A percentile compares a stretch with the other conserved stretches of the same genome.
Evolutionary conservation across 2,888 invertebrate species (phyloP).

Genomic region (Thalpophila matura): DNA sequence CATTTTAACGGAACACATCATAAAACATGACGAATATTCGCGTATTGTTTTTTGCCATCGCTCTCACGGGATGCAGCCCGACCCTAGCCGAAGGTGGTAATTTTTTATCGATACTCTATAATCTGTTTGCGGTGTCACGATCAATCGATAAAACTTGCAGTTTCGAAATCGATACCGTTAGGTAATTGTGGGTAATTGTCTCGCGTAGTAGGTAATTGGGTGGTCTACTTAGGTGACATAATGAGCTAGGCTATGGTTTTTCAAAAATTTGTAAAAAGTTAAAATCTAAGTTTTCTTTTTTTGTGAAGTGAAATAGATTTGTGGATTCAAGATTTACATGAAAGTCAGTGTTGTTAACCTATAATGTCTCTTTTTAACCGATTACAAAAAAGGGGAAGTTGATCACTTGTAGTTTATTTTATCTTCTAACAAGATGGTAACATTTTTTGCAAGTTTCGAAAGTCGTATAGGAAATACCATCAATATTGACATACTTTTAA

Average conservation of each 20-base stretch:
- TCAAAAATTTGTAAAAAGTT: slow-evolving; percentile 5
- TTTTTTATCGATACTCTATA: slow-evolving; percentile 69
- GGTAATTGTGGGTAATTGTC: slow-evolving; percentile 65
- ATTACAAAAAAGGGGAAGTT: too few species aligned
- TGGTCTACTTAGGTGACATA: slow-evolving; percentile 19
- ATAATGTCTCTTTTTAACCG: not conserved
- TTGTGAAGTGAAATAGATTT: not conserved
- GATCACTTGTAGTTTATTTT: too few species aligned
- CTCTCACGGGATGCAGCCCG: slow-evolving; percentile 67
- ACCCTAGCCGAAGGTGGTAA: slow-evolving; percentile 80
- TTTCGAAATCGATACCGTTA: slow-evolving; percentile 68
- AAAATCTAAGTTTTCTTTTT: not conserved
- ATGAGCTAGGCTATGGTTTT: slow-evolving; percentile 9
- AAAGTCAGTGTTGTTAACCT: not conserved
- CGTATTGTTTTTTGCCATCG: slow-evolving; percentile 69
- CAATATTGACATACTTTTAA: slow-evolving; percentile 22
- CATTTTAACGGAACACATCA: slow-evolving; percentile 70
- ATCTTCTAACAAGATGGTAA: not conserved
- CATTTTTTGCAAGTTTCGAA: slow-evolving; percentile 17
- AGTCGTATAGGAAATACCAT: slow-evolving; percentile 2
- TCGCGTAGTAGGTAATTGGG: slow-evolving; percentile 59
- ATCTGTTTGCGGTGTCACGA: slow-evolving; percentile 68
- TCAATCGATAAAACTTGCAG: slow-evolving; percentile 67
- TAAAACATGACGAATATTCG: slow-evolving; percentile 75
- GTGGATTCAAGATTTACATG: slow-evolving; percentile 6